Evolutionary conservation across 2,888 invertebrate species (phyloP).

Genomic region (Himalopsyche tibetana): DNA sequence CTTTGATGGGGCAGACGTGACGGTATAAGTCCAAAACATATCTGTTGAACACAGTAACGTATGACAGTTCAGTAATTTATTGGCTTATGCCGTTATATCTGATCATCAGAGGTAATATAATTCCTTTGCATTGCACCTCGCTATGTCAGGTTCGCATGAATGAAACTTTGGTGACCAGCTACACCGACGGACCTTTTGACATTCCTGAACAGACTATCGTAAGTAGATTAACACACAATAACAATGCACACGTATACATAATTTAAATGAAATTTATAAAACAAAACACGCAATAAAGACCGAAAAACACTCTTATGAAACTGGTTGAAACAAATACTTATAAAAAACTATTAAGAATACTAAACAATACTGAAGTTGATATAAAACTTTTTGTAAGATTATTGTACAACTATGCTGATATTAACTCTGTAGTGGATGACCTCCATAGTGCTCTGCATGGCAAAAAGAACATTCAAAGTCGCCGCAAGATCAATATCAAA

Average conservation of each 20-base stretch:
- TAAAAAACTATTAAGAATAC: no score
- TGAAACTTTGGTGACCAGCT: slow-evolving; percentile 51
- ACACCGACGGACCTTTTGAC: slow-evolving; percentile 6
- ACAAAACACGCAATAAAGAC: no score
- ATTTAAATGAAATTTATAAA: no score
- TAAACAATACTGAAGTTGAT: no score
- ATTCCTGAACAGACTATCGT: slow-evolving; percentile 59
- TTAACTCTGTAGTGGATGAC: no score
- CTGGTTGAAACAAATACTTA: no score
- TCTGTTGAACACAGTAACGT: not conserved
- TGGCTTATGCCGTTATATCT: not conserved
- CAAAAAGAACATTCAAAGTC: no score
- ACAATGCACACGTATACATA: not conserved
- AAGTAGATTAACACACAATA: slow-evolving; percentile 48
- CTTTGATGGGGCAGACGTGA: not conserved
- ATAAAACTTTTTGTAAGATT: no score
- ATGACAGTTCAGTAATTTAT: not conserved
- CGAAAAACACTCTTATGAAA: no score
- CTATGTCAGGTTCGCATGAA: slow-evolving; percentile 57
- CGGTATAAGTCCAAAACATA: not conserved
- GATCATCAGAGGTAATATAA: slow-evolving; percentile 16
- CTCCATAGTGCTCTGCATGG: no score
- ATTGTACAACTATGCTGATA: no score
- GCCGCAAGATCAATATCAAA: no score
- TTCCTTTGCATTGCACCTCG: slow-evolving; percentile 41